A percentile compares a stretch with the other conserved stretches of the same genome.
phyloP scores from a whole-genome alignment of 2,797 vertebrate genomes.

The Phaenicophaeus curvirostris region DNA sequence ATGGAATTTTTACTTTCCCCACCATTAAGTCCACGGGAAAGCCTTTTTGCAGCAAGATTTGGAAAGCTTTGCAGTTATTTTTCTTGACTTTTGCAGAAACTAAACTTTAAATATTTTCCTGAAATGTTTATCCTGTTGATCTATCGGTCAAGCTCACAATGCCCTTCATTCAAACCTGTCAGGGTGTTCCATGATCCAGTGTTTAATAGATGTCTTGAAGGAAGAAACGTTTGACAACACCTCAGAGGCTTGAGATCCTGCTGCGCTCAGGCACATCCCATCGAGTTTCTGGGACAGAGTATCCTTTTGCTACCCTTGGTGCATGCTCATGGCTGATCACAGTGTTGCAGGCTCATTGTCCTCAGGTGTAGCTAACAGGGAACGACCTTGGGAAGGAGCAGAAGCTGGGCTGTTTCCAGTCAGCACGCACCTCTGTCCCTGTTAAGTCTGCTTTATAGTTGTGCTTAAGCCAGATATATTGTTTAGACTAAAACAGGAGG shows the following conservation, averaged over 20 bases:
- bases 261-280: not conserved
- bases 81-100: not conserved
- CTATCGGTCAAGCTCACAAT: not conserved
- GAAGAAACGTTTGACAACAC: not conserved
- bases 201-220: not conserved
- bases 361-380: not conserved
- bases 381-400: not conserved
- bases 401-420: not conserved
- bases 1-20: not conserved
- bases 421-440: not conserved
- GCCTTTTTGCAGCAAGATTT: constrained; percentile 31
- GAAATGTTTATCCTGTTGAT: not conserved
- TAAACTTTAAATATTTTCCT: not conserved
- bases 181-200: not conserved
- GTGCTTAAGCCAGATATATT: not conserved
- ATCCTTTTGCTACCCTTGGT: not conserved
- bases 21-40: not conserved
- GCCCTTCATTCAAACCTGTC: not conserved
- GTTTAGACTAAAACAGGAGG: not conserved
- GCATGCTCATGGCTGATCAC: rapidly evolving
- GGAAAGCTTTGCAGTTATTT: not conserved
- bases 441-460: not conserved
- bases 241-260: not conserved
- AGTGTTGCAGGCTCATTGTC: rapidly evolving
- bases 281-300: rapidly evolving